Conservation (phyloP, 2,113 vertebrate genomes). For the Megaleporinus macrocephalus region DNA sequence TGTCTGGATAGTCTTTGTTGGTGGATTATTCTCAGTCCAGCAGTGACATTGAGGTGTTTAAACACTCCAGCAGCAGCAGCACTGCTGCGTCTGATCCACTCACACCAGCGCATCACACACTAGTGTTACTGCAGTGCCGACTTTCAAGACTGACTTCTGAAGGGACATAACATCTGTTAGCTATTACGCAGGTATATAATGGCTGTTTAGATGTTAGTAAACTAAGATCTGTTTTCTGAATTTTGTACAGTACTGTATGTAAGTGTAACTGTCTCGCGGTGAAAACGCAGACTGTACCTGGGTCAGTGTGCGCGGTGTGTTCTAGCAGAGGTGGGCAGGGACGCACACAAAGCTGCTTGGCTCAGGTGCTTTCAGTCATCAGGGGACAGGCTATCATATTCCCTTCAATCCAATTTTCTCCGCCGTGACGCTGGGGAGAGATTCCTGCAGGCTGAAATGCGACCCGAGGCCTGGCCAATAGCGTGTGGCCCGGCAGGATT, state of each 20-base stretch:
- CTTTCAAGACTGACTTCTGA: no score
- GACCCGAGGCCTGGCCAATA: background rate
- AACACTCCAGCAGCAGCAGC: no score
- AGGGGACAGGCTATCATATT: conserved; percentile 64
- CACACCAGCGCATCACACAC: no score
- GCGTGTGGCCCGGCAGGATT: background rate
- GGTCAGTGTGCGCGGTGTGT: background rate
- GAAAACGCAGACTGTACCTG: background rate
- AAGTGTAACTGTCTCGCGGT: background rate
- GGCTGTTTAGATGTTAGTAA: no score
- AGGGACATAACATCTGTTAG: no score
- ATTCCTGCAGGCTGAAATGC: conserved; percentile 42
- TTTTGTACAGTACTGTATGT: background rate
- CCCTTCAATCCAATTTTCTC: conserved; percentile 70
- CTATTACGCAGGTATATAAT: no score
- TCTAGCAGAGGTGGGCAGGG: background rate
- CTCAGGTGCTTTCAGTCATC: conserved; percentile 58
- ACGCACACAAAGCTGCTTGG: conserved; percentile 35
- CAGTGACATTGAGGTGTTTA: no score
- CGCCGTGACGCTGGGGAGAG: conserved; percentile 50
- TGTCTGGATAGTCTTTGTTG: no score
- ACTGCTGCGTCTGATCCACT: no score
- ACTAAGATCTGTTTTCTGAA: no score
- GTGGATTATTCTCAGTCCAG: no score
- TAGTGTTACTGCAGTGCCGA: no score